A percentile compares a stretch with the other conserved stretches of the same genome.
These are phyloP conservation scores for Merops nubicus DNA, from an alignment of 2,113 vertebrate species.

Conservation along the genomic window DNA sequence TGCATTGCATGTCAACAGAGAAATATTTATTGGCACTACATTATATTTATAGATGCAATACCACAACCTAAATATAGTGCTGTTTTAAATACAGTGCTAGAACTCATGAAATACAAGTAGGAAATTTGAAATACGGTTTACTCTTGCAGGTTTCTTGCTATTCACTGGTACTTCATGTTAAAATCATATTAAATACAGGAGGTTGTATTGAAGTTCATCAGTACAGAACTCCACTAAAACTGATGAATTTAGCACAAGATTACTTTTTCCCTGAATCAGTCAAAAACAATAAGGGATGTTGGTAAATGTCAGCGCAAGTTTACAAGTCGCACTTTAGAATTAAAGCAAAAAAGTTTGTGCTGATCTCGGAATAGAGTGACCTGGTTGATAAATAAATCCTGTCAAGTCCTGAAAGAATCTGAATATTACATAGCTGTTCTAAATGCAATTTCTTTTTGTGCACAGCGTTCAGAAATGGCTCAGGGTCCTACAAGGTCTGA, in stretches of 20 bases:
- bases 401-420: background rate
- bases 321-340: background rate
- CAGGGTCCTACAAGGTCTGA: background rate
- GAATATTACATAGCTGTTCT: background rate
- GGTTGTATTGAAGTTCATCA: background rate
- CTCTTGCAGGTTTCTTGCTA: background rate
- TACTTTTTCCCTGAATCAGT: background rate
- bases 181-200: background rate
- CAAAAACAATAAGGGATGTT: background rate
- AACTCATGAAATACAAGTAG: conserved; percentile 9
- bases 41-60: background rate
- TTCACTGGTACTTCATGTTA: background rate
- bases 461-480: background rate
- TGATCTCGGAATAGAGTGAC: background rate
- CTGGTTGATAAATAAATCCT: background rate
- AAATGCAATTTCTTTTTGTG: background rate
- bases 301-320: background rate
- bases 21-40: conserved; percentile 28
- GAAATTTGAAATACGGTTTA: background rate
- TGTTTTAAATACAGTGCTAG: conserved; percentile 7
- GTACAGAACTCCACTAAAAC: background rate
- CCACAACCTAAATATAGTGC: background rate
- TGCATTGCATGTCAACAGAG: background rate
- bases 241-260: background rate
- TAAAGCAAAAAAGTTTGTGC: background rate